Conservation (phyloP, 2,888 invertebrate genomes). For the Agrochola lychnidis region DNA sequence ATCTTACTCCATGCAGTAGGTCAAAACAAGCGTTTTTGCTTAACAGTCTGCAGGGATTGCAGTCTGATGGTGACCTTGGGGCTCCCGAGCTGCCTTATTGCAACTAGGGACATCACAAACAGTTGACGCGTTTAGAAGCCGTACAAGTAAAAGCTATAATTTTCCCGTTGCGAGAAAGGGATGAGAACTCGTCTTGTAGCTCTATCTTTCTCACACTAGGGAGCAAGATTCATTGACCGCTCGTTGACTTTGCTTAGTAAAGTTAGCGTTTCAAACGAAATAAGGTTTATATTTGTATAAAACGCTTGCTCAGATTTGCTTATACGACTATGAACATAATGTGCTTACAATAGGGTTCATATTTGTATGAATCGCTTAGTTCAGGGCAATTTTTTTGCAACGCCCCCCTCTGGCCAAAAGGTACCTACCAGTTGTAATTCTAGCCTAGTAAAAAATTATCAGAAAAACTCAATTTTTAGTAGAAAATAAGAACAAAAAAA, state of each 20-base stretch:
- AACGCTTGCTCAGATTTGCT: not conserved
- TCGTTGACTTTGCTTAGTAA: not conserved
- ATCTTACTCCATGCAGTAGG: slow-evolving; percentile 22
- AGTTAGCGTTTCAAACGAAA: not conserved
- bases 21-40: slow-evolving; percentile 27
- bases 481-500: too few relatives aligned
- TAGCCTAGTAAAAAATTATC: too few relatives aligned
- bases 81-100: slow-evolving; percentile 23
- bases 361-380: not conserved
- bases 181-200: not conserved
- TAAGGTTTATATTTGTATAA: not conserved
- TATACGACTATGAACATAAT: not conserved
- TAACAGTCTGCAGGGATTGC: not conserved
- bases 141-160: not conserved
- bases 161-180: not conserved
- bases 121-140: not conserved
- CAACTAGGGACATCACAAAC: slow-evolving; percentile 9
- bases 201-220: not conserved
- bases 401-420: too few relatives aligned
- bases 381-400: too few relatives aligned
- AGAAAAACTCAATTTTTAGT: too few relatives aligned
- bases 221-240: not conserved
- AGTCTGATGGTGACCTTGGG: not conserved
- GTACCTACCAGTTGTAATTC: too few relatives aligned
- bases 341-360: not conserved